These are phyloP conservation scores for Drosophila ambigua DNA, from an alignment of 1,140 invertebrate genomes.

Conservation along the genomic window DNA sequence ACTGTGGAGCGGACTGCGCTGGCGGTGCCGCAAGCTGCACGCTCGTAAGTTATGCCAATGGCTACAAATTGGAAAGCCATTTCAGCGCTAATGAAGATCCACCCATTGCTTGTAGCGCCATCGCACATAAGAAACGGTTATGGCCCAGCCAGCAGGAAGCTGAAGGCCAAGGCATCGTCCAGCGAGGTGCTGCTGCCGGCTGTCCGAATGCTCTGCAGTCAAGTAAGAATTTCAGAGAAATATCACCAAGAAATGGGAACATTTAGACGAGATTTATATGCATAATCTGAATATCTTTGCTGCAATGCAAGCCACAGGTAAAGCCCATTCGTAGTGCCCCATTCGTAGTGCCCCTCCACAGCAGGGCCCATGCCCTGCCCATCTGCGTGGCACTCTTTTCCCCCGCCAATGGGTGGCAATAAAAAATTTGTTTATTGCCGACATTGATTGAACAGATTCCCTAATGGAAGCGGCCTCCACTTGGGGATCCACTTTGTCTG, in stretches of 20 bases:
- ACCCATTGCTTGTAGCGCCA: slow-evolving; percentile 77
- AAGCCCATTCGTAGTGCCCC: too few relatives aligned
- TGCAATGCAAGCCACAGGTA: too few relatives aligned
- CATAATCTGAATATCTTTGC: too few relatives aligned
- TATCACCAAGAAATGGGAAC: not conserved
- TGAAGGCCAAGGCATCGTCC: slow-evolving; percentile 6
- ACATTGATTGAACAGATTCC: slow-evolving; percentile 70
- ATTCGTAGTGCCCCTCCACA: too few relatives aligned
- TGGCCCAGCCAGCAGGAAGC: not conserved
- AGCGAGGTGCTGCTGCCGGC: slow-evolving; percentile 1
- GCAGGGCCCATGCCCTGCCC: too few relatives aligned
- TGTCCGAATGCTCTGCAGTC: not conserved
- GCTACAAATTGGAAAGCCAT: slow-evolving; percentile 61
- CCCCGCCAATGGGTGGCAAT: not conserved
- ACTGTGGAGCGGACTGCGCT: slow-evolving; percentile 3
- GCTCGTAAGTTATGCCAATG: slow-evolving; percentile 21
- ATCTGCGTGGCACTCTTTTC: too few relatives aligned
- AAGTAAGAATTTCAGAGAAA: not conserved
- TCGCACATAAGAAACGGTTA: slow-evolving; percentile 56
- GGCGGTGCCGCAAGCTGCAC: slow-evolving; percentile 21
- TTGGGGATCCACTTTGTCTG: slow-evolving; percentile 4
- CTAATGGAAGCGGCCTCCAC: slow-evolving; percentile 49
- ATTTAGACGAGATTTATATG: too few relatives aligned
- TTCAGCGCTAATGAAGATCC: slow-evolving; percentile 73
- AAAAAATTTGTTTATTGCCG: slow-evolving; percentile 73